A percentile compares a stretch with the other conserved stretches of the same genome.
Evolutionary conservation across 2,113 vertebrate species (phyloP).

Genomic region (Riparia riparia): DNA sequence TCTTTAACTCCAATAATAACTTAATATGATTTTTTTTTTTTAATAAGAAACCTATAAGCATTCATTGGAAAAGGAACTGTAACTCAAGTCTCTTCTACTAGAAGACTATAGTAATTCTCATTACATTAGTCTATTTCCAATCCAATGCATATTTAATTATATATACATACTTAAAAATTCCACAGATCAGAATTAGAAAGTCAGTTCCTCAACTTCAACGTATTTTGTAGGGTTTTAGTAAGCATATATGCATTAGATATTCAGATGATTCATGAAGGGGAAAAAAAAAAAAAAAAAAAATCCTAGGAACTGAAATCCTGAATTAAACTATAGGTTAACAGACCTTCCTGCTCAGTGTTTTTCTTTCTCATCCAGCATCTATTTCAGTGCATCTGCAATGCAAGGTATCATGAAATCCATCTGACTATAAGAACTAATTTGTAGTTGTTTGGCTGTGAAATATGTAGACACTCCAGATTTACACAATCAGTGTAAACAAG

Average conservation of each 20-base stretch:
- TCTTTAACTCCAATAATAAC: neutral
- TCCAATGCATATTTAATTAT: neutral
- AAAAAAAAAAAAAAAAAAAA: neutral
- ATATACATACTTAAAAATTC: neutral
- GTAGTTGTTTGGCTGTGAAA: neutral
- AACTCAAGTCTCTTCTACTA: neutral
- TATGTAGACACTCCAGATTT: neutral
- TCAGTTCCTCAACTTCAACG: neutral
- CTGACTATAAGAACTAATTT: neutral
- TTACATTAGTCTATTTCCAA: neutral
- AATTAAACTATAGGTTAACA: neutral
- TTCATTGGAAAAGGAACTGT: neutral
- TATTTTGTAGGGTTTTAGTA: neutral
- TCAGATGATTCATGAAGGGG: neutral
- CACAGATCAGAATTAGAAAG: neutral
- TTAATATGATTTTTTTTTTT: constrained; percentile 8
- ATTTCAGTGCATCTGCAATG: neutral
- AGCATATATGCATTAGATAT: neutral
- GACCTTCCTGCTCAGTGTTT: neutral
- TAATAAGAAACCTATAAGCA: neutral
- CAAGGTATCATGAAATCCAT: neutral
- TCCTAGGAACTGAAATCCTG: neutral
- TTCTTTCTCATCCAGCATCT: neutral
- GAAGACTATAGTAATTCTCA: neutral
- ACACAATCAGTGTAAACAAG: neutral